Evolutionary conservation across 2,797 vertebrate genomes (phyloP).

Genomic region (Forpus xanthops): DNA sequence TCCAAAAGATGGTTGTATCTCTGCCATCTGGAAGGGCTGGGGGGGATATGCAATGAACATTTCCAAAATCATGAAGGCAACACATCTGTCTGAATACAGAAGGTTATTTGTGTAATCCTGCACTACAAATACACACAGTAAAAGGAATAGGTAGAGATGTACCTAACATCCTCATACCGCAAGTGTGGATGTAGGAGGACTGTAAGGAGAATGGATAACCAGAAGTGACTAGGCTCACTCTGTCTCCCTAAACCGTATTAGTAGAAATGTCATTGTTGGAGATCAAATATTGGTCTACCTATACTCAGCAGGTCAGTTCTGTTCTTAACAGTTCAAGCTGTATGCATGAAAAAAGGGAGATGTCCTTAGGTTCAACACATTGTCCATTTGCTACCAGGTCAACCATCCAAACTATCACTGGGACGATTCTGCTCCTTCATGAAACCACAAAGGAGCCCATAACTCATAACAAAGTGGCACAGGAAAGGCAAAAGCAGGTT

Average conservation of each 20-base stretch:
- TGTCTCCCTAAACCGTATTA: fast-evolving
- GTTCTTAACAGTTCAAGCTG: not conserved
- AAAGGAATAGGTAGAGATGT: fast-evolving
- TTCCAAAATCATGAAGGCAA: not conserved
- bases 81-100: not conserved
- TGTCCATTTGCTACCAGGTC: not conserved
- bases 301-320: not conserved
- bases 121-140: not conserved
- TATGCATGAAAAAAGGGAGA: not conserved
- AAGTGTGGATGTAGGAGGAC: not conserved
- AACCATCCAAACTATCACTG: not conserved
- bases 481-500: not conserved
- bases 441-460: fast-evolving
- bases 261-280: not conserved
- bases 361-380: not conserved
- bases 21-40: not conserved
- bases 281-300: not conserved
- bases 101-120: not conserved
- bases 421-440: not conserved
- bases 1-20: fast-evolving
- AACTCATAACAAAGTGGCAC: not conserved
- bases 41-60: fast-evolving
- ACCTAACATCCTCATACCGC: not conserved
- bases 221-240: not conserved
- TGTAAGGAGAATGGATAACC: not conserved